These are phyloP conservation scores for Cochlearius cochlearius DNA, from an alignment of 2,113 vertebrate species.

Conservation along the genomic window DNA sequence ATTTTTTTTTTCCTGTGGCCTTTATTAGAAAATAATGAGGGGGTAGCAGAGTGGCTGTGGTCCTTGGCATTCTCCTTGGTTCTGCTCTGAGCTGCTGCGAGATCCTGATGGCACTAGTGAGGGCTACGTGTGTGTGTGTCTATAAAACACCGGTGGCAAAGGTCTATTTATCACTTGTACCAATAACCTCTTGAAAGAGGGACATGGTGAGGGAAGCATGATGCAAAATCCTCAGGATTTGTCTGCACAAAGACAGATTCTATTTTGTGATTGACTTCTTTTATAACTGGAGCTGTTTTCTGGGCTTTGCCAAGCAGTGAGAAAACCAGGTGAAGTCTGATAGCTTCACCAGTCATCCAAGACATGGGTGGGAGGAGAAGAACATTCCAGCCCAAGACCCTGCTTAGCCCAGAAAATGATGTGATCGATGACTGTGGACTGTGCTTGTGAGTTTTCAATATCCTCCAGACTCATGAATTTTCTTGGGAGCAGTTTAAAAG, in stretches of 20 bases:
- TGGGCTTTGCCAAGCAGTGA: background rate
- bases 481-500: background rate
- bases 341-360: background rate
- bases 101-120: background rate
- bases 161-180: background rate
- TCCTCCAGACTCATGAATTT: background rate
- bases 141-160: background rate
- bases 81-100: background rate
- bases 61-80: background rate
- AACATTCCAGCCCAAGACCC: background rate
- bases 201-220: background rate
- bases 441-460: background rate
- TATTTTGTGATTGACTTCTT: background rate
- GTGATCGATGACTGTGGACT: background rate
- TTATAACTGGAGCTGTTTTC: background rate
- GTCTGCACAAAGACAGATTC: background rate
- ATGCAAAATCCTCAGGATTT: background rate
- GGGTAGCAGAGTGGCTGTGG: background rate
- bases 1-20: too few species aligned
- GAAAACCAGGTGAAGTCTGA: background rate
- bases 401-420: background rate
- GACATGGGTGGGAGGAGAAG: background rate
- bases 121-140: background rate
- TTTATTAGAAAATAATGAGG: background rate
- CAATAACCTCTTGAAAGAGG: background rate